Evolutionary conservation across 2,888 invertebrate species (phyloP).

Genomic region (Mimumesa dahlbomi): DNA sequence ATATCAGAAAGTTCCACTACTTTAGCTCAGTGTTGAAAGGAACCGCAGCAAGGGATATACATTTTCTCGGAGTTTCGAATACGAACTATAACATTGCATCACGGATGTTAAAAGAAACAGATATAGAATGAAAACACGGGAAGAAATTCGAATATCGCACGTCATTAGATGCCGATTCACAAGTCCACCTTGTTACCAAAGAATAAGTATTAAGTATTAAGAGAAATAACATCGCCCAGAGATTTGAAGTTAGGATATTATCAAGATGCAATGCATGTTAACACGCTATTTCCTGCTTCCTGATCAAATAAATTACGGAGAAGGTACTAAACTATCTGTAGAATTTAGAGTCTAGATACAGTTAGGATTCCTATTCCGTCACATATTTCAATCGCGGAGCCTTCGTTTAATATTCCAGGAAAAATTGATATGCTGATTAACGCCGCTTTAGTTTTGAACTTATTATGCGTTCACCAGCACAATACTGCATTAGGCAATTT

Average conservation of each 20-base stretch:
- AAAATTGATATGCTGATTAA: slow-evolving; percentile 15
- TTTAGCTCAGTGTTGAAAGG: too few species aligned
- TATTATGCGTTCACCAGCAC: slow-evolving; percentile 14
- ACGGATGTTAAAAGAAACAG: too few species aligned
- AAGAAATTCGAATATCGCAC: background rate
- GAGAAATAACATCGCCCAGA: background rate
- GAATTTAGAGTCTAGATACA: too few species aligned
- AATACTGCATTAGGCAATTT: background rate
- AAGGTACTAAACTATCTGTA: slow-evolving; percentile 3
- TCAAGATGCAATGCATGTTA: background rate
- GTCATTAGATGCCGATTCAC: slow-evolving; percentile 1
- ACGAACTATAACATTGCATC: too few species aligned
- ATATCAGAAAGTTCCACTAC: too few species aligned
- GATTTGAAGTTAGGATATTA: background rate
- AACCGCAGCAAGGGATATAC: too few species aligned
- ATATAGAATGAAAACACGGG: background rate
- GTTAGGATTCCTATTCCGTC: background rate
- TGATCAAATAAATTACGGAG: background rate
- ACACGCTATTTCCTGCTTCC: background rate
- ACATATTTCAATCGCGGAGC: slow-evolving; percentile 2
- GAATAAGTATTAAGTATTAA: background rate
- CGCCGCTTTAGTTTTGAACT: slow-evolving; percentile 11
- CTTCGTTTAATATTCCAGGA: background rate
- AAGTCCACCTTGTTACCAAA: slow-evolving; percentile 1
- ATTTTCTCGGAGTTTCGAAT: too few species aligned